phyloP scores from a whole-genome alignment of 2,888 invertebrate species.

The Lepetodrilus schrolli region DNA sequence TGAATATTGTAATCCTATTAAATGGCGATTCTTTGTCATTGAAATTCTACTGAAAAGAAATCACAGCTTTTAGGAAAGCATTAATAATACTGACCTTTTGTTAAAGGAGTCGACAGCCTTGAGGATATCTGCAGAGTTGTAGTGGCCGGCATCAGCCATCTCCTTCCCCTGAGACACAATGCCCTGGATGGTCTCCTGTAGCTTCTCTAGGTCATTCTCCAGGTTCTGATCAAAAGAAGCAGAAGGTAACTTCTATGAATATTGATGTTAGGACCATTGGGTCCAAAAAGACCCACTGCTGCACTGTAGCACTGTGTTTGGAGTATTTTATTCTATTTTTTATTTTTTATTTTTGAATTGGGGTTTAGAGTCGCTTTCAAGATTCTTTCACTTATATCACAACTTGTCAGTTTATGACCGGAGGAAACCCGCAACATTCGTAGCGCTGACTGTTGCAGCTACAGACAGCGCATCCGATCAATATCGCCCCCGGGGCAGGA shows the following conservation, averaged over 20 bases:
- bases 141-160: constrained; percentile 94
- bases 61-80: too few species aligned
- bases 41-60: too few species aligned
- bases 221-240: constrained; percentile 77
- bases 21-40: too few species aligned
- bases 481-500: too few species aligned
- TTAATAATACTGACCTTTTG: constrained; percentile 79
- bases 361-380: too few species aligned
- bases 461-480: too few species aligned
- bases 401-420: too few species aligned
- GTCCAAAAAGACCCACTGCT: background rate
- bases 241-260: background rate
- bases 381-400: too few species aligned
- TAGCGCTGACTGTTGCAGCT: background rate
- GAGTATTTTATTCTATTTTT: background rate
- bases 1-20: too few species aligned
- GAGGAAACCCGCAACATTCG: too few species aligned
- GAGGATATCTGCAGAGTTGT: constrained; percentile 91
- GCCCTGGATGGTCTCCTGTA: constrained; percentile 87
- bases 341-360: too few species aligned
- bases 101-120: constrained; percentile 85
- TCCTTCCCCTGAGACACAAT: constrained; percentile 86
- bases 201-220: constrained; percentile 89
- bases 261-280: too few species aligned
- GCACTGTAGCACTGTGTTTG: background rate